Evolutionary conservation across 2,797 vertebrate genomes (phyloP), one percentile per base, ranked within the genome.

Genomic region (Periparus ater): DNA sequence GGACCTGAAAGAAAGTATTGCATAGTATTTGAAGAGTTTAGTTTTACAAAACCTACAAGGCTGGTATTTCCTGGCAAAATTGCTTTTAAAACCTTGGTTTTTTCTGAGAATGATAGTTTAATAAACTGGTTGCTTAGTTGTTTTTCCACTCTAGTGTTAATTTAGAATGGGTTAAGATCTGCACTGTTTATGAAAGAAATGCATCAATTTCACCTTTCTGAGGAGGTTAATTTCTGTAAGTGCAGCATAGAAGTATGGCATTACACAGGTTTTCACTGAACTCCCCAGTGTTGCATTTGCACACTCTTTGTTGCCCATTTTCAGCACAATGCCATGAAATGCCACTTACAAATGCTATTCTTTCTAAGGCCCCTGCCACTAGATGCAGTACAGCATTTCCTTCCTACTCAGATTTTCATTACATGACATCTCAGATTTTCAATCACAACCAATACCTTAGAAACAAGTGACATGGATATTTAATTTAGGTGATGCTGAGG

Each of bases 261-360:
- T 36, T 51, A 58, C 13, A 44, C 4, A 58, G 36, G 22, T 85
- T 58, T 53, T 53, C 53, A 27, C 17, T 30, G 25, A 85, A 27
- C 13, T 44, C 54, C 45, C 29, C 21, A 45, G 34, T 68, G 48
- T 25, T 73, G 29, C 11, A 42, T 27, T 38, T 80, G 25, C 55
- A 62, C 0, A 0, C 11, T 51, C n/a, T 58, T 81, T 16, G 5
- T 51, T 55, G 30, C 29, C 30, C 9, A 6, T 57, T 91, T 85
- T 74, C 42, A 80, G n/a, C 26, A 44, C 29, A 67, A 34, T 38
- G 45, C 42, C 27, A 44, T 29, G 42, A 63, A 75, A 71, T 20
- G 10, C 54, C 42, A 74, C 7, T 32, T 50, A 26, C 1, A 73
- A 65, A 26, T 14, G 7, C 47, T 10, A 40, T 32, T 90, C 15